Conservation (phyloP, 2,888 invertebrate species). For the Argyresthia albistria region DNA sequence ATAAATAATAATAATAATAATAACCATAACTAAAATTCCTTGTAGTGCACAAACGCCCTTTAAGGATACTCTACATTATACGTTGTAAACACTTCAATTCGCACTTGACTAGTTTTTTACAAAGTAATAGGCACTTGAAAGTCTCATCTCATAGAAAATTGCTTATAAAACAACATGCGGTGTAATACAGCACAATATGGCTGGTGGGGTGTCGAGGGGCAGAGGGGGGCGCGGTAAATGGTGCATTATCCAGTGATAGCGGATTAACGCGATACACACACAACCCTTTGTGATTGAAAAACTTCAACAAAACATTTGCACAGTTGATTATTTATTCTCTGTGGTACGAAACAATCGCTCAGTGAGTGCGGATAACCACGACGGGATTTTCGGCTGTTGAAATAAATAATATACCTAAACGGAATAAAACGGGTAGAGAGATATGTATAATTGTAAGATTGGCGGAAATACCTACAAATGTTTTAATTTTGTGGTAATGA, state of each 20-base stretch:
- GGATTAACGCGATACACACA: conserved; percentile 46
- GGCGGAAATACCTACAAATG: too few species aligned
- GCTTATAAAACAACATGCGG: conserved; percentile 35
- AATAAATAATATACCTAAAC: background rate
- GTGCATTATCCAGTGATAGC: conserved; percentile 58
- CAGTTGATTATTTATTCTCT: conserved; percentile 40
- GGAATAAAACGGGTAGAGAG: background rate
- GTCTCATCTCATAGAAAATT: conserved; percentile 16
- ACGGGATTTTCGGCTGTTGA: background rate
- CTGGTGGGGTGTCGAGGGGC: too few species aligned
- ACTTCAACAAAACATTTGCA: conserved; percentile 48
- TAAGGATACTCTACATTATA: too few species aligned
- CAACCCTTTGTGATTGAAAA: conserved; percentile 49
- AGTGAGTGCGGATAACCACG: conserved; percentile 19
- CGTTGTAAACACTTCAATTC: too few species aligned
- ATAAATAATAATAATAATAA: too few species aligned
- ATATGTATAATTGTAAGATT: background rate
- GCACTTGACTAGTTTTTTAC: too few species aligned
- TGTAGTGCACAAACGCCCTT: too few species aligned
- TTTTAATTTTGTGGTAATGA: too few species aligned
- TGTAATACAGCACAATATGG: conserved; percentile 32
- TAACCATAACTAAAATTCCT: too few species aligned
- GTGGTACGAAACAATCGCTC: conserved; percentile 32
- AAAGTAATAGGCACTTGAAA: too few species aligned
- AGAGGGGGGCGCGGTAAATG: conserved; percentile 21